Evolutionary conservation across 1,140 invertebrate genomes (phyloP), one percentile per base, ranked within the genome.

Genomic region (Leptopilina boulardi): DNA sequence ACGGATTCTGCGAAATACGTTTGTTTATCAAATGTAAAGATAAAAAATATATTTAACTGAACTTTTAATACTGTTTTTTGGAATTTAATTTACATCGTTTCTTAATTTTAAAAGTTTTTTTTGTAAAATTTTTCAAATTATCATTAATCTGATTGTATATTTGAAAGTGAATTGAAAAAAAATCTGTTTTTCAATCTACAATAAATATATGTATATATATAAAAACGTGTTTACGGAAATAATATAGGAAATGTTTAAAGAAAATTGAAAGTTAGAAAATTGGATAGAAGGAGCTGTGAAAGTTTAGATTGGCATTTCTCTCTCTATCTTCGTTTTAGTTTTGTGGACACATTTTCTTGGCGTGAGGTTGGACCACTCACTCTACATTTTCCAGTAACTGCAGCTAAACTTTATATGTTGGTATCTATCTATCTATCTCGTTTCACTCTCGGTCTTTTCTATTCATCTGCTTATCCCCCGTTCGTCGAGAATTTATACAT

Each of bases 311-410:
- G 56, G 21, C 11, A 9, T 21, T 66, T 30, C 13, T 66, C 13
- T 66, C 54, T 59, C 19, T 66, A 66, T 66, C 13, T 66, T 15
- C 56, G 23, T 26, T 59, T 59, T 66, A 30, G 59, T 66, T 30
- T n/a, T 30, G 59, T n/a, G 59, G 59, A 23, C 26, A 30, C 59
- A 66, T 30, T 66, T 30, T 66, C 59, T 66, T 66, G 15, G 26
- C 30, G n/a, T n/a, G n/a, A n/a, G 26, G 59, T 11, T 30, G 23
- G 13, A 66, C 59, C 59, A 66, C 59, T 66, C 59, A 66, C 59
- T 66, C 11, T n/a, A 66, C 26, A 30, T 66, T 23, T 66, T 30
- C 26, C 13, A 66, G 59, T 34, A 66, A 66, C 26, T 66, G 23
- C 11, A 30, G 26, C 3, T n/a, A 66, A 66, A 66, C 26, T 66